Evolutionary conservation across 2,888 invertebrate genomes (phyloP).

Genomic region (Hecatera dysodea): DNA sequence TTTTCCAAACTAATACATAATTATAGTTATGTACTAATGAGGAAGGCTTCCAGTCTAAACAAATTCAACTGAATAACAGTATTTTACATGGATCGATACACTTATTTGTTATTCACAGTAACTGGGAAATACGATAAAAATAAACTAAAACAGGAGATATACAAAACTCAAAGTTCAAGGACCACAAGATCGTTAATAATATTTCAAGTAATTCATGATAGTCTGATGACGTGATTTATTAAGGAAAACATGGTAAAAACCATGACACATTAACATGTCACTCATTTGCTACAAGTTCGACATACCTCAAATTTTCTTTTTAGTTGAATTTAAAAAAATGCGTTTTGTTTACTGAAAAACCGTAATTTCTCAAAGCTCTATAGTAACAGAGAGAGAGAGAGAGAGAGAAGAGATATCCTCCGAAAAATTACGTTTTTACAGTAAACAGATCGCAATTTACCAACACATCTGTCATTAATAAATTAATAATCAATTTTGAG

Average conservation of each 20-base stretch:
- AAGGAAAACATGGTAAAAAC: slow-evolving; percentile 21
- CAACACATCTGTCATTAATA: too few species aligned
- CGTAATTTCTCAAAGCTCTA: too few species aligned
- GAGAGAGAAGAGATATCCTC: too few species aligned
- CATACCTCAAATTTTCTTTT: too few species aligned
- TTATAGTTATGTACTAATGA: too few species aligned
- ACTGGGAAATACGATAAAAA: not conserved
- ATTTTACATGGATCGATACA: not conserved
- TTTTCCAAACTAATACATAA: not conserved
- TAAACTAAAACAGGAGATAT: not conserved
- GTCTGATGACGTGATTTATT: slow-evolving; percentile 19
- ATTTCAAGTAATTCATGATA: not conserved
- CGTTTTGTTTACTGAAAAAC: too few species aligned
- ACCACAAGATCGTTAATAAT: not conserved
- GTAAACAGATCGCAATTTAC: too few species aligned
- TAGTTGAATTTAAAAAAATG: too few species aligned
- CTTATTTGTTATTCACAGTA: not conserved
- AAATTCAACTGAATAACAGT: not conserved
- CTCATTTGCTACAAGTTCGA: too few species aligned
- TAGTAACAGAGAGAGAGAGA: too few species aligned
- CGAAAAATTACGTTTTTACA: too few species aligned
- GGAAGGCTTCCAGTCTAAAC: not conserved
- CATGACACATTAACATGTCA: slow-evolving; percentile 4
- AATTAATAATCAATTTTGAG: too few species aligned
- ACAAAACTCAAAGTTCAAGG: not conserved